Percentiles rank a stretch among this genome's conserved stretches.
phyloP scores from a whole-genome alignment of 2,888 invertebrate species.

The Phlogophora meticulosa region DNA sequence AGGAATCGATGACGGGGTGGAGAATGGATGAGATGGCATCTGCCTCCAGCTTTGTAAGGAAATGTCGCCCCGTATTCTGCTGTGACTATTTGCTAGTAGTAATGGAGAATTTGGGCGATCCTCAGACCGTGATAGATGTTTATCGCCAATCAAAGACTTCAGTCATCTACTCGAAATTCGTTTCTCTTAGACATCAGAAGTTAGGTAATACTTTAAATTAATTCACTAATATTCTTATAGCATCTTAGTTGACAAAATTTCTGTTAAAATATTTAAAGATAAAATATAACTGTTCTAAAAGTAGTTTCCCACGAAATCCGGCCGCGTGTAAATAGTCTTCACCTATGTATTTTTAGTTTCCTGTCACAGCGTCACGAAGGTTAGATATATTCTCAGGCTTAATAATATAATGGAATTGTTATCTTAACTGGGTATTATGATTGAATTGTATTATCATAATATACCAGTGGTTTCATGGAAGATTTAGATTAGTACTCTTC shows the following conservation, averaged over 20 bases:
- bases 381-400: conserved; percentile 31
- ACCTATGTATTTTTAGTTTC: conserved; percentile 32
- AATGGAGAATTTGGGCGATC: no score
- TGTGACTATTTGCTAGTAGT: no score
- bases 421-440: conserved; percentile 8
- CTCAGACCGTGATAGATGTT: no score
- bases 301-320: conserved; percentile 18
- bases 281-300: not conserved
- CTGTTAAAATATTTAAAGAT: no score
- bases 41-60: no score
- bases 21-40: not conserved
- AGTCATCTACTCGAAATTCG: no score
- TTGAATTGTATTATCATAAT: not conserved
- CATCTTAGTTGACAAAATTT: no score
- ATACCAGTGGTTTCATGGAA: not conserved
- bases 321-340: conserved; percentile 19
- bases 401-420: conserved; percentile 29
- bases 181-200: no score
- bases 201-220: no score
- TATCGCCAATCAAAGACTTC: no score
- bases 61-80: no score
- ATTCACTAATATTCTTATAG: no score
- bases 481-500: not conserved
- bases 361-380: conserved; percentile 38
- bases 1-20: not conserved